Conservation (phyloP, 2,888 invertebrate genomes). For the Lingula anatina region DNA sequence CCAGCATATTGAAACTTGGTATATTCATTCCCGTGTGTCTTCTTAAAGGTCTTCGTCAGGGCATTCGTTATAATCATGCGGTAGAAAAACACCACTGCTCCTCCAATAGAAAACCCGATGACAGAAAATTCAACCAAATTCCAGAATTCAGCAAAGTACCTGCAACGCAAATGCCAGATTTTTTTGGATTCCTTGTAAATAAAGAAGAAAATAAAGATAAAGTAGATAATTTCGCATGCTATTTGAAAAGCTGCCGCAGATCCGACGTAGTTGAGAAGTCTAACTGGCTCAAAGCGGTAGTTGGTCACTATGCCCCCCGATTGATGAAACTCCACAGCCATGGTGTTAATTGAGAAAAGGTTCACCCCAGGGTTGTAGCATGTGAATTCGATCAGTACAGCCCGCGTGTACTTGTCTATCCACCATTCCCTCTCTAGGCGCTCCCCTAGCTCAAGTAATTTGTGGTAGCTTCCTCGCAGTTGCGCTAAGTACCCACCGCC, state of each 20-base stretch:
- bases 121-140: slow-evolving; percentile 39
- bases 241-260: slow-evolving; percentile 39
- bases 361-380: slow-evolving; percentile 54
- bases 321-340: slow-evolving; percentile 44
- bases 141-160: slow-evolving; percentile 48
- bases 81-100: slow-evolving; percentile 45
- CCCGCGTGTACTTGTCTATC: slow-evolving; percentile 55
- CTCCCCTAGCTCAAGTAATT: slow-evolving; percentile 36
- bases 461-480: slow-evolving; percentile 33
- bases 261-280: slow-evolving; percentile 41
- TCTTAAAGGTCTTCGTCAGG: slow-evolving; percentile 50
- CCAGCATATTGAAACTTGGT: slow-evolving; percentile 53
- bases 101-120: slow-evolving; percentile 39
- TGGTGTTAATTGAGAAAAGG: slow-evolving; percentile 42
- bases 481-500: slow-evolving; percentile 56
- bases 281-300: slow-evolving; percentile 47
- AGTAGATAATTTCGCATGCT: slow-evolving; percentile 38
- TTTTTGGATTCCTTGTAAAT: slow-evolving; percentile 39
- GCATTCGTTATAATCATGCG: slow-evolving; percentile 35
- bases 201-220: slow-evolving; percentile 48
- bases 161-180: slow-evolving; percentile 30
- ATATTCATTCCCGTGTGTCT: slow-evolving; percentile 47
- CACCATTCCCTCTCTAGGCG: slow-evolving; percentile 49
- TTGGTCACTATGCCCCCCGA: slow-evolving; percentile 42
- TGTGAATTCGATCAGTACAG: slow-evolving; percentile 57